Evolutionary conservation across 2,888 invertebrate species (phyloP).

Genomic region (Acrobasis repandana): DNA sequence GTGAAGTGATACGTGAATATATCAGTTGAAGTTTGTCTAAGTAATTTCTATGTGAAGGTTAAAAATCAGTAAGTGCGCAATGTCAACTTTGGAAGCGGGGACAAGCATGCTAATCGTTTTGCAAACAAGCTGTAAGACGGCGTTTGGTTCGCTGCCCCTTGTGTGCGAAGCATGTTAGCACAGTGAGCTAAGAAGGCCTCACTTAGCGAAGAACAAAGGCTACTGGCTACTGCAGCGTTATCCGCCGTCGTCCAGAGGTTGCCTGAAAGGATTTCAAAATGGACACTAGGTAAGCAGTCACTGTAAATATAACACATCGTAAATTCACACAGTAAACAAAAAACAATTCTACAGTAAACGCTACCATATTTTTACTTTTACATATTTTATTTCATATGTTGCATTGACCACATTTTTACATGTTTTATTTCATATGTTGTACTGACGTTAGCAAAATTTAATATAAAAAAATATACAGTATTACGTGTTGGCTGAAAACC

Average conservation of each 20-base stretch:
- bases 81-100: constrained; percentile 73
- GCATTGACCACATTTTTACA: neutral
- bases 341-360: too few relatives aligned
- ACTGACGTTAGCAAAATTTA: neutral
- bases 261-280: constrained; percentile 51
- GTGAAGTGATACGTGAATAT: constrained; percentile 52
- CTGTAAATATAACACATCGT: neutral
- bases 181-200: constrained; percentile 58
- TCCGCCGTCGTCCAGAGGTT: constrained; percentile 44
- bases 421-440: neutral
- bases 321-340: neutral
- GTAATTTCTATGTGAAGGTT: constrained; percentile 69
- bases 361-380: too few relatives aligned
- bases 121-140: constrained; percentile 70
- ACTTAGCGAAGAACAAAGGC: constrained; percentile 60
- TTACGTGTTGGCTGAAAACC: neutral
- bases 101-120: constrained; percentile 73
- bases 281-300: constrained; percentile 61
- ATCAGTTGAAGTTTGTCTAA: constrained; percentile 53
- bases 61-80: constrained; percentile 74
- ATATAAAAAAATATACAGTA: neutral
- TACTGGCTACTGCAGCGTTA: constrained; percentile 37
- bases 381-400: too few relatives aligned
- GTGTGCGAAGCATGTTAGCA: constrained; percentile 68
- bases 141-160: constrained; percentile 55